Evolutionary conservation across 2,888 invertebrate genomes (phyloP).

Genomic region (Dynastes maya): DNA sequence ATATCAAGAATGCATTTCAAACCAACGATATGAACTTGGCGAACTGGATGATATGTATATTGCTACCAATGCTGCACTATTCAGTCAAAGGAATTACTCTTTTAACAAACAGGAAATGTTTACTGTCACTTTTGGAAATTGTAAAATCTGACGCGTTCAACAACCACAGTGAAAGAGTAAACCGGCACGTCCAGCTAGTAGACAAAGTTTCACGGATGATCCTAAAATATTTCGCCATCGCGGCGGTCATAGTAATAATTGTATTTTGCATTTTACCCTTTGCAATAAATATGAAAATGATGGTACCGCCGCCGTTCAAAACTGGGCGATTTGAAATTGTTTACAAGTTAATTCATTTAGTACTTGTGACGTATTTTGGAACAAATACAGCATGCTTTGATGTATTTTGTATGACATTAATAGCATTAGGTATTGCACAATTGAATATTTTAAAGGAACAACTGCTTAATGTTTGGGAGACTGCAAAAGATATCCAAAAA

Average conservation of each 20-base stretch:
- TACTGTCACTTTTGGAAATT: neutral
- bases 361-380: neutral
- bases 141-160: neutral
- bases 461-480: neutral
- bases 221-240: conserved; percentile 4
- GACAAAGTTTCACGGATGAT: neutral
- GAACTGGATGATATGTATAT: conserved; percentile 19
- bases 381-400: conserved; percentile 14
- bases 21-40: neutral
- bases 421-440: conserved; percentile 7
- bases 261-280: conserved; percentile 10
- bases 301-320: conserved; percentile 9
- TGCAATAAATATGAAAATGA: conserved; percentile 4
- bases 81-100: neutral
- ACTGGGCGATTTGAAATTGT: neutral
- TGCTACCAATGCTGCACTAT: conserved; percentile 8
- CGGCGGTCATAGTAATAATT: neutral
- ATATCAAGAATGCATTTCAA: conserved; percentile 1
- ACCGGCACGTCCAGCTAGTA: neutral
- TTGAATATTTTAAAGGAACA: conserved; percentile 2
- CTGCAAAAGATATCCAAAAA: neutral
- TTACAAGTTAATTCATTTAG: conserved; percentile 10
- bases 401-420: conserved; percentile 19
- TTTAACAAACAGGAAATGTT: neutral
- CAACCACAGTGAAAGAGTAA: conserved; percentile 11